Conservation (phyloP, 2,797 vertebrate genomes). For the Moxostoma hubbsi region DNA sequence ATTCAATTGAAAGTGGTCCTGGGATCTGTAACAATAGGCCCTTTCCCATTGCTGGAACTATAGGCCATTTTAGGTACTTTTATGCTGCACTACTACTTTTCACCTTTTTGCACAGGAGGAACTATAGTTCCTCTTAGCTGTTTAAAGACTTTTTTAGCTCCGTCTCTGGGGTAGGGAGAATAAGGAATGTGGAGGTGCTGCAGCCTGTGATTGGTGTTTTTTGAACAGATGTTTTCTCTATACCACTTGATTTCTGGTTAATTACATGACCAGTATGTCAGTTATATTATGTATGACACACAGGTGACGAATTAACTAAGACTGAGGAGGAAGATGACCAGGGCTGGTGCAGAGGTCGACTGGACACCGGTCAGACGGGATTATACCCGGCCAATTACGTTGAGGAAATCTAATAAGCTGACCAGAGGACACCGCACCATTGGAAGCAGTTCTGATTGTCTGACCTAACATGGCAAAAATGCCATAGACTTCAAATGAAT, state of each 20-base stretch:
- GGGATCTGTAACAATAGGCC: too few species aligned
- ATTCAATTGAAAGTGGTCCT: too few species aligned
- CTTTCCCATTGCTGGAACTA: too few species aligned
- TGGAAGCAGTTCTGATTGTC: slow-evolving; percentile 92
- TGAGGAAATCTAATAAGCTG: slow-evolving; percentile 86
- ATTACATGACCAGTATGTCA: neutral
- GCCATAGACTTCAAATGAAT: slow-evolving; percentile 82
- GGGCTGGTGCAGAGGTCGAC: slow-evolving; percentile 97
- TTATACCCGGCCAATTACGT: slow-evolving; percentile 99
- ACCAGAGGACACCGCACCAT: slow-evolving; percentile 74
- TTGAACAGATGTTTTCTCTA: neutral
- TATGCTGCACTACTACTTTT: too few species aligned
- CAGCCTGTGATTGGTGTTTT: neutral
- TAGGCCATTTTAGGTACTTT: too few species aligned
- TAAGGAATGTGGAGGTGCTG: too few species aligned
- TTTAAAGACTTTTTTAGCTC: too few species aligned
- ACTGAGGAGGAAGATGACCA: slow-evolving; percentile 97
- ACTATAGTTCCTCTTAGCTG: too few species aligned
- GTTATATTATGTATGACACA: slow-evolving; percentile 47
- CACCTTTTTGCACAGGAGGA: too few species aligned
- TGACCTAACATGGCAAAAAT: slow-evolving; percentile 83
- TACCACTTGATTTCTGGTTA: slow-evolving; percentile 10
- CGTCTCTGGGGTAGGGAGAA: too few species aligned
- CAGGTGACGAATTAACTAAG: slow-evolving; percentile 96
- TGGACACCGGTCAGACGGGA: slow-evolving; percentile 92